Percentiles rank a stretch among this genome's conserved stretches.
phyloP scores from a whole-genome alignment of 1,140 invertebrate genomes.

The Hesperophylax magnus region DNA sequence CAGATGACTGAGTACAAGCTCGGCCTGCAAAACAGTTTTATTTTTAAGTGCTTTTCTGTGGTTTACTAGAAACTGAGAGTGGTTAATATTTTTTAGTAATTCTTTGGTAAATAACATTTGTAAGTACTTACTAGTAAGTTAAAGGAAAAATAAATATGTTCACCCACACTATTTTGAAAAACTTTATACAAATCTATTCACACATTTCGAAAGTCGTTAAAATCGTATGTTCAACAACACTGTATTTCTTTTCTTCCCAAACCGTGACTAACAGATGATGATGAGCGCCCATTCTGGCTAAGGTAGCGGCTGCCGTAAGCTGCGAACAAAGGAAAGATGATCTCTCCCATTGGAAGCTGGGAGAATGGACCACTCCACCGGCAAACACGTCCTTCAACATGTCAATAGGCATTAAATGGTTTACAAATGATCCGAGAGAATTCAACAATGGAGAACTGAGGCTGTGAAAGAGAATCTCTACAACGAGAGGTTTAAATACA shows the following conservation, averaged over 20 bases:
- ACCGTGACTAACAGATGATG: conserved; percentile 20
- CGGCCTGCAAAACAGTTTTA: too few relatives aligned
- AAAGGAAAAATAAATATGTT: too few relatives aligned
- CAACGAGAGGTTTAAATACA: conserved; percentile 32
- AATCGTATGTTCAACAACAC: not conserved
- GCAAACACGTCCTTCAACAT: conserved; percentile 52
- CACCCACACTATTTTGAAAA: too few relatives aligned
- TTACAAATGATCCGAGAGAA: conserved; percentile 57
- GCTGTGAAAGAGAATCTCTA: conserved; percentile 32
- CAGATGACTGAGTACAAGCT: too few relatives aligned
- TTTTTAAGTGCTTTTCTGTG: too few relatives aligned
- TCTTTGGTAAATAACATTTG: too few relatives aligned
- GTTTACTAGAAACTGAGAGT: too few relatives aligned
- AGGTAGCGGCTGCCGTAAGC: not conserved
- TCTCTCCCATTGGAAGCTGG: conserved; percentile 39
- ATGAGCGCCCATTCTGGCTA: not conserved
- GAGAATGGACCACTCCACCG: conserved; percentile 50
- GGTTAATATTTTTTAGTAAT: too few relatives aligned
- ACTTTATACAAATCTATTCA: too few relatives aligned
- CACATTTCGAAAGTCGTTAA: too few relatives aligned
- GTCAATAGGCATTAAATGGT: conserved; percentile 58
- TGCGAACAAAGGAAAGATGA: conserved; percentile 52
- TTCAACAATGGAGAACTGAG: conserved; percentile 49
- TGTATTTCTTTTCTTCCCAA: conserved; percentile 8
- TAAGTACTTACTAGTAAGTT: too few relatives aligned